phyloP scores from a whole-genome alignment of 30 jellyfish, hydroid and myxozoan genomes.

The Pelagia noctiluca region DNA sequence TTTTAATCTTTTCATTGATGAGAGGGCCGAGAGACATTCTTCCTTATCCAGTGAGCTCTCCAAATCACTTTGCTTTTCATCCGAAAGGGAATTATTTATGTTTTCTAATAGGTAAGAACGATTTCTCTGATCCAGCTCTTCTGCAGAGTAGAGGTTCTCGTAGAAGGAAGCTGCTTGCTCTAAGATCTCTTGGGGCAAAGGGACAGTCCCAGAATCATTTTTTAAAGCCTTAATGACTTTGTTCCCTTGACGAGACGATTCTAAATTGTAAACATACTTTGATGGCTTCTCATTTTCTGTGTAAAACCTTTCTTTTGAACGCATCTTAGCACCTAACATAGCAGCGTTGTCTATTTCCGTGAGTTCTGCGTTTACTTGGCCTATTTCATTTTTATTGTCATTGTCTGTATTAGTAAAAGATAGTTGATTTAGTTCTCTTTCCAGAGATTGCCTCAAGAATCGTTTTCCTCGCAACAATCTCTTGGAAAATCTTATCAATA shows the following conservation, averaged over 20 bases:
- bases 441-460: background rate
- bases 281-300: background rate
- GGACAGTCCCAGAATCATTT: background rate
- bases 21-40: slow-evolving; percentile 13
- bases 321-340: background rate
- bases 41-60: slow-evolving; percentile 20
- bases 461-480: background rate
- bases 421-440: background rate
- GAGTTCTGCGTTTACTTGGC: background rate
- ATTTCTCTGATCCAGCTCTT: too few relatives aligned
- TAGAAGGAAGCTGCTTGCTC: background rate
- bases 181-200: background rate
- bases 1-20: slow-evolving; percentile 12
- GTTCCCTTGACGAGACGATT: background rate
- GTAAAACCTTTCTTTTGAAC: background rate
- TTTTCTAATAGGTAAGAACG: background rate
- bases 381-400: background rate
- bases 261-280: background rate
- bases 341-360: background rate
- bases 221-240: background rate
- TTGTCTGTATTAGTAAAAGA: too few relatives aligned
- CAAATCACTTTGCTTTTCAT: background rate
- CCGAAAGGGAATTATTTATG: background rate
- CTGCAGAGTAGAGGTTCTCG: background rate
- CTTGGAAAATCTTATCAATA: background rate